phyloP scores from a whole-genome alignment of 2,113 vertebrate species.

The Limnothrissa miodon region DNA sequence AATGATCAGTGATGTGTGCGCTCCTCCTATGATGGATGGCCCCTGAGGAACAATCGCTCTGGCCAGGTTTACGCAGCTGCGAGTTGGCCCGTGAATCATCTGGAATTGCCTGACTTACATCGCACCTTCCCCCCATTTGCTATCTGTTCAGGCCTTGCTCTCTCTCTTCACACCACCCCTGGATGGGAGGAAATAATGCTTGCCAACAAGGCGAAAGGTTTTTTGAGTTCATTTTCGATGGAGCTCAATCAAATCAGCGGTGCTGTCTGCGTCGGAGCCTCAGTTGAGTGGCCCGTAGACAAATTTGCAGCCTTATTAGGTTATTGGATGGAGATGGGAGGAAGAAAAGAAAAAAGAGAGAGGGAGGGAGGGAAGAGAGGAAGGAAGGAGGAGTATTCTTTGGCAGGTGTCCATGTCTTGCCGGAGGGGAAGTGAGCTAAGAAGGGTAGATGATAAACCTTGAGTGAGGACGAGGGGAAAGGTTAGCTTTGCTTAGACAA shows the following conservation, averaged over 20 bases:
- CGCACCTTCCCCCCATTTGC: not conserved
- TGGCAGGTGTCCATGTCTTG: slow-evolving; percentile 8
- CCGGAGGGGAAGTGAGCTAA: not conserved
- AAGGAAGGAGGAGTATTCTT: not conserved
- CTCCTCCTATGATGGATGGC: not conserved
- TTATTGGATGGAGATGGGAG: not conserved
- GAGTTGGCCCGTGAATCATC: not conserved
- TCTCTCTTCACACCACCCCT: not conserved
- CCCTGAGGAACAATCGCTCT: not conserved
- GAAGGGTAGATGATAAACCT: not conserved
- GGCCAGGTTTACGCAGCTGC: slow-evolving; percentile 24
- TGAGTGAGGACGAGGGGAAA: not conserved
- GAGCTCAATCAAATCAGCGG: not conserved
- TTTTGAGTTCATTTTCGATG: not conserved
- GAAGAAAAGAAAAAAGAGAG: not conserved
- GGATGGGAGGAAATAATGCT: not conserved
- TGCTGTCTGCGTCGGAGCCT: not conserved
- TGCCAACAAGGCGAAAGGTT: not conserved
- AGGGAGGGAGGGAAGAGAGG: not conserved
- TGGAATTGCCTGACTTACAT: not conserved
- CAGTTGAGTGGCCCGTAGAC: not conserved
- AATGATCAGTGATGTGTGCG: not conserved
- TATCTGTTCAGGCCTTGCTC: not conserved
- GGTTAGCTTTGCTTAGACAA: not conserved
- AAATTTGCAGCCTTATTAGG: slow-evolving; percentile 16